Base-by-base conservation (phyloP, 2,797 vertebrate genomes). In the Champsocephalus gunnari region DNA sequence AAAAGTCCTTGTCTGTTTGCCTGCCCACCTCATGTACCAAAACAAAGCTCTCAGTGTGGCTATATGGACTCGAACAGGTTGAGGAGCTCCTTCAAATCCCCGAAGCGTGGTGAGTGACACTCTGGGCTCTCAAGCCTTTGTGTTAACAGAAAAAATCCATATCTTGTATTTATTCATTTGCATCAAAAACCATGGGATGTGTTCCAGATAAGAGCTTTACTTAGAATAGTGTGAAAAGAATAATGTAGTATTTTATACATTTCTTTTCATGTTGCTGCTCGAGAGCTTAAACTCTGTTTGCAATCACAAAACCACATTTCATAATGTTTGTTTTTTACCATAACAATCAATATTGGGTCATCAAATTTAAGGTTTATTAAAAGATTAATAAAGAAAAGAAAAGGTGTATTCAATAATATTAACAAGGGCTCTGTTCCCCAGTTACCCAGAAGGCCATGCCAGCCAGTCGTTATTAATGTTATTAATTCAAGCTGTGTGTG, bases 91-190 rank as follows among this genome's bases (percentile, higher is more conserved):
- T 24, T 70, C 45, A 70, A 59, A 66, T 83, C 55, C 53, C 63
- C 0, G 51, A 3, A 45, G 64, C 0, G 14, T n/a, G 3, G 2
- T 34, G 64, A 54, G 47, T 53, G 54, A 75, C 73, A 77, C 65
- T 60, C 7, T 28, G 34, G 58, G 55, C 53, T 67, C 56, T 70
- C 12, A 55, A 78, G 69, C 28, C 16, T 71, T 74, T 60, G 21
- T 66, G 56, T 58, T 45, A 76, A 78, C 58, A 74, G 66, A 72
- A 78, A 78, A 5, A 75, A 86, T 63, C 83, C 71, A 86, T 86
- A 87, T 54, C 17, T 47, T 77, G 16, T 59, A 72, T 72, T 77
- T 55, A 24, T 81, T 73, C 68, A 61, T 86, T 84, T 82, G 59
- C 43, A 75, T 80, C 11, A 53, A 12, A 38, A 38, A 73, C 77